Percentiles rank a stretch among this genome's conserved stretches.
Conservation (phyloP, 1,140 invertebrate genomes). For the Bradysia coprophila region DNA sequence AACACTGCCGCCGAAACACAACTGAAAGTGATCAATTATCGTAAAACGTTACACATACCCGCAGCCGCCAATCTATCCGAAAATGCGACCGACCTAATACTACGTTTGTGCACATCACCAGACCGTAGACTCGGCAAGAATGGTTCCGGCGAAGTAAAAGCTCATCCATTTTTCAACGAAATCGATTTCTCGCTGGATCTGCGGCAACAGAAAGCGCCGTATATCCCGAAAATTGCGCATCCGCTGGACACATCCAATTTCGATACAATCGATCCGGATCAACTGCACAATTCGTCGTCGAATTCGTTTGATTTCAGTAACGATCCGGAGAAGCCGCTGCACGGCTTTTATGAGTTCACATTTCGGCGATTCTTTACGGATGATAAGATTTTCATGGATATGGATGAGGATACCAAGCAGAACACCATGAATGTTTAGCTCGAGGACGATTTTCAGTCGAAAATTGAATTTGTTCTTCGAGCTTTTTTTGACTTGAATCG, state of each 20-base stretch:
- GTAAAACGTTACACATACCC: conserved; percentile 76
- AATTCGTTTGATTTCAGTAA: conserved; percentile 36
- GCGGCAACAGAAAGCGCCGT: conserved; percentile 70
- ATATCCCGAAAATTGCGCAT: conserved; percentile 82
- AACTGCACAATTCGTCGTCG: conserved; percentile 57
- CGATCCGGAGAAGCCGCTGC: conserved; percentile 73
- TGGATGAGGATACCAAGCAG: conserved; percentile 46
- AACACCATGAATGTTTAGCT: no score
- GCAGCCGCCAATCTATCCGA: conserved; percentile 66
- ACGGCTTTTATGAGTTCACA: conserved; percentile 98
- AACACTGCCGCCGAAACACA: conserved; percentile 89
- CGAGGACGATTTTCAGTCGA: no score
- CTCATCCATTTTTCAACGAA: conserved; percentile 77
- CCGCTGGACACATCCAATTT: conserved; percentile 96
- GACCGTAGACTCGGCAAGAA: conserved; percentile 80
- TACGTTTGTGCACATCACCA: conserved; percentile 74
- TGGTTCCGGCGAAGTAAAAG: conserved; percentile 86
- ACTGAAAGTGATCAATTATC: conserved; percentile 96
- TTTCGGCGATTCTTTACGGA: conserved; percentile 88
- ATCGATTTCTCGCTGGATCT: conserved; percentile 84
- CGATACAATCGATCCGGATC: conserved; percentile 83
- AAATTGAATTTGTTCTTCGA: no score
- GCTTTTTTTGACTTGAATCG: no score
- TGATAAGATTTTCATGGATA: conserved; percentile 65
- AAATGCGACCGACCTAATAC: conserved; percentile 81